phyloP scores from a whole-genome alignment of 1,140 invertebrate species.

The Ceratina japonica region DNA sequence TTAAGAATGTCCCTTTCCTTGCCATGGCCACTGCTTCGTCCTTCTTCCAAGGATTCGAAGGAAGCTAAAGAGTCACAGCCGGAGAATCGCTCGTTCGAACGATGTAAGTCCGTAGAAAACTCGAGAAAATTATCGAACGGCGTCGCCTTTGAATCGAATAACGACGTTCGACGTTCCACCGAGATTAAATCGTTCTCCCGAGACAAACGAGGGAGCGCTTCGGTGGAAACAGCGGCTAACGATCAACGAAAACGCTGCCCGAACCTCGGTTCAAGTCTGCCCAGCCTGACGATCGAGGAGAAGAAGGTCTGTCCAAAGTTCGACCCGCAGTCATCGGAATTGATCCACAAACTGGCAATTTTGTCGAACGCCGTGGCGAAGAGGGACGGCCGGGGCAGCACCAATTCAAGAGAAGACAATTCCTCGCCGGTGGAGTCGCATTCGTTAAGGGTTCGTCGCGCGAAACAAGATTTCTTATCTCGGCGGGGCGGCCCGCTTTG shows the following conservation, averaged over 20 bases:
- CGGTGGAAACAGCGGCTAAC: too few relatives aligned
- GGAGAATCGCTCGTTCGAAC: not conserved
- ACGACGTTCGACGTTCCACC: not conserved
- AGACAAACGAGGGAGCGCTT: not conserved
- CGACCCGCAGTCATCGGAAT: conserved; percentile 48
- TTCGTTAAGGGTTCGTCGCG: conserved; percentile 56
- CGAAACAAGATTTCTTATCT: conserved; percentile 67
- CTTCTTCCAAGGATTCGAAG: conserved; percentile 20
- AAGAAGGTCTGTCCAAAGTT: not conserved
- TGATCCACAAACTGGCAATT: conserved; percentile 60
- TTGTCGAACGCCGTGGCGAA: conserved; percentile 49
- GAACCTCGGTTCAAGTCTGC: too few relatives aligned
- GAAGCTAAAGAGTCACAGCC: not conserved
- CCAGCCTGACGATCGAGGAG: too few relatives aligned
- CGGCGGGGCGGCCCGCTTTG: conserved; percentile 55
- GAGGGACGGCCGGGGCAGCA: conserved; percentile 32
- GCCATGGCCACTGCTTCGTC: conserved; percentile 44
- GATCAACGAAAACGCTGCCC: not conserved
- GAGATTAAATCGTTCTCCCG: too few relatives aligned
- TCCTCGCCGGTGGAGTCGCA: conserved; percentile 42
- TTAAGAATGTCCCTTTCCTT: conserved; percentile 45
- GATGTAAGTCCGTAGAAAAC: not conserved
- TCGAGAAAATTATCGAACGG: not conserved
- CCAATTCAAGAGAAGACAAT: conserved; percentile 19
- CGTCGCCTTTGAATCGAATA: too few relatives aligned